These are phyloP conservation scores for Cephus pygmeus DNA, from an alignment of 2,888 invertebrate genomes.

Conservation along the genomic window DNA sequence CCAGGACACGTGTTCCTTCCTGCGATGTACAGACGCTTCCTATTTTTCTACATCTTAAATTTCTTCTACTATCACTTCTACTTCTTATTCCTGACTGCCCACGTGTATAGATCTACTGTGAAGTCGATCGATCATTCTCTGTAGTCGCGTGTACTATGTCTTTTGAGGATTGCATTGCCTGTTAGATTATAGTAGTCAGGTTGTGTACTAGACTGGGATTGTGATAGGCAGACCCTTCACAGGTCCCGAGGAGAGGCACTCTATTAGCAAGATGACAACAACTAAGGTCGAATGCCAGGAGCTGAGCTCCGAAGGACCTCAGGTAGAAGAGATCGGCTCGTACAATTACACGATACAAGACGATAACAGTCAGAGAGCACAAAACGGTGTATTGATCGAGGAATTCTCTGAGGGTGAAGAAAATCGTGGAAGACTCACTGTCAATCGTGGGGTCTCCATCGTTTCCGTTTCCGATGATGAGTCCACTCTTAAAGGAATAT, in stretches of 20 bases:
- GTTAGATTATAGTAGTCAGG: background rate
- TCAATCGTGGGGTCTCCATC: conserved; percentile 74
- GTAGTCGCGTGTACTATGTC: background rate
- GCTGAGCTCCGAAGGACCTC: conserved; percentile 67
- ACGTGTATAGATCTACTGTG: background rate
- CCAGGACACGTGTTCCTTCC: background rate
- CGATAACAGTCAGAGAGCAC: conserved; percentile 46
- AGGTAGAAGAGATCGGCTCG: conserved; percentile 73
- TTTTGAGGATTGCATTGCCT: background rate
- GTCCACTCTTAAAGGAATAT: conserved; percentile 70
- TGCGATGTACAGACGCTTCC: background rate
- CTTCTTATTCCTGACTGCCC: background rate
- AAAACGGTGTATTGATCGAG: conserved; percentile 61
- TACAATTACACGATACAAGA: conserved; percentile 72
- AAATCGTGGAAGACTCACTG: conserved; percentile 57
- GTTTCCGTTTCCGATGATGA: conserved; percentile 76
- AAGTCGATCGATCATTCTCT: background rate
- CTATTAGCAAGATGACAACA: conserved; percentile 75
- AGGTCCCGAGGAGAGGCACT: conserved; percentile 77
- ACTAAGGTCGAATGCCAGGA: conserved; percentile 72
- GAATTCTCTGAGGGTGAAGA: conserved; percentile 67
- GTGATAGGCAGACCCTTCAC: conserved; percentile 53
- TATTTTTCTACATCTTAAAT: background rate
- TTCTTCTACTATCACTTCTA: background rate
- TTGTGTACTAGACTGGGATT: conserved; percentile 14